phyloP scores from a whole-genome alignment of 1,140 invertebrate genomes.

The Brachionus manjavacas region DNA sequence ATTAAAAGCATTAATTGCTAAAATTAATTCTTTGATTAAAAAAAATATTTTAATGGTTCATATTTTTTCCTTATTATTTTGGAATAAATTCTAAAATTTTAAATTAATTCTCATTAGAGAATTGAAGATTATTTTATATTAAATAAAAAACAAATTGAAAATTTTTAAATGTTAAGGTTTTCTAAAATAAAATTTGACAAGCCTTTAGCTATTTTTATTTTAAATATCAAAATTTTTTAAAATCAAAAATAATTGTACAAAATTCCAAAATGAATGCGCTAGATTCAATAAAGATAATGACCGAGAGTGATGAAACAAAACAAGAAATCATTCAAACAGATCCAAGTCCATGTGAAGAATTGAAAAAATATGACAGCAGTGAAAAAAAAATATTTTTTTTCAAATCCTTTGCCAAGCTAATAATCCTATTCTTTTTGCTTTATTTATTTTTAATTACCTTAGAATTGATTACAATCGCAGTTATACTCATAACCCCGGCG shows the following conservation, averaged over 20 bases:
- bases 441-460: constrained; percentile 33
- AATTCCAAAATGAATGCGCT: background rate
- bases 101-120: background rate
- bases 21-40: too few species aligned
- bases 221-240: background rate
- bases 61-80: too few species aligned
- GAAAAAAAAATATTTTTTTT: background rate
- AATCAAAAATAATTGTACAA: background rate
- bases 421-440: background rate
- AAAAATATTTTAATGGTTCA: too few species aligned
- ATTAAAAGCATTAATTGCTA: too few species aligned
- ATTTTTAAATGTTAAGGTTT: background rate
- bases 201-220: background rate
- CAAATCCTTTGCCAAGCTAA: background rate
- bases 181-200: background rate
- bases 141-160: background rate
- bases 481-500: background rate
- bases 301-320: background rate
- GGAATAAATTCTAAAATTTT: background rate
- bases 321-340: background rate
- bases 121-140: background rate
- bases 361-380: background rate
- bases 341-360: background rate
- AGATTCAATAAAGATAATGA: background rate
- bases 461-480: constrained; percentile 8